Conservation (phyloP, 2,113 vertebrate species). For the Erpornis zantholeuca region DNA sequence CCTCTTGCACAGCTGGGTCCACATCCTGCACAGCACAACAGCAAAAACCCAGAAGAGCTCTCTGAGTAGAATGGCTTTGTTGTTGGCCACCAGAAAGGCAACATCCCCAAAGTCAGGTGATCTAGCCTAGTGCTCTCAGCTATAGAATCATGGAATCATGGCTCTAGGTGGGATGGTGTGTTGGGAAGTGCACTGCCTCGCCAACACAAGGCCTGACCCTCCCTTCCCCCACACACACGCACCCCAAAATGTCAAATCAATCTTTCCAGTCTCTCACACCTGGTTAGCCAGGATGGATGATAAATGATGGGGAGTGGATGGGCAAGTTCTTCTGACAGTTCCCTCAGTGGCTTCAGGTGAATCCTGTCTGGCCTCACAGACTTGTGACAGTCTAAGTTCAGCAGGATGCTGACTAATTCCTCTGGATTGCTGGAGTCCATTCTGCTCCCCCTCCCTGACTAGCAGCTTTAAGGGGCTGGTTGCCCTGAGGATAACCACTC, state of each 20-base stretch:
- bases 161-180: accelerated
- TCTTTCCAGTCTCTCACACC: background rate
- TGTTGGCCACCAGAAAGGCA: background rate
- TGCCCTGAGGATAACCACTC: background rate
- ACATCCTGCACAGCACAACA: background rate
- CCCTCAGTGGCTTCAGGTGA: background rate
- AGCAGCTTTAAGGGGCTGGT: background rate
- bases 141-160: background rate
- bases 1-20: background rate
- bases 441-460: background rate
- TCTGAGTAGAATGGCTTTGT: background rate
- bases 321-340: background rate
- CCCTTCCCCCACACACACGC: background rate
- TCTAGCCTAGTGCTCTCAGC: background rate
- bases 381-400: background rate
- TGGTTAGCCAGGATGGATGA: background rate
- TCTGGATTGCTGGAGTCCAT: background rate
- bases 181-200: background rate
- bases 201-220: background rate
- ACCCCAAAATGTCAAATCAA: background rate
- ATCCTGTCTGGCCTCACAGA: background rate
- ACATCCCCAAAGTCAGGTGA: background rate
- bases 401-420: background rate
- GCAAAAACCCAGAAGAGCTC: background rate
- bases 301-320: background rate